Evolutionary conservation across 2,797 vertebrate species (phyloP).

Genomic region (Acropternis orthonyx): DNA sequence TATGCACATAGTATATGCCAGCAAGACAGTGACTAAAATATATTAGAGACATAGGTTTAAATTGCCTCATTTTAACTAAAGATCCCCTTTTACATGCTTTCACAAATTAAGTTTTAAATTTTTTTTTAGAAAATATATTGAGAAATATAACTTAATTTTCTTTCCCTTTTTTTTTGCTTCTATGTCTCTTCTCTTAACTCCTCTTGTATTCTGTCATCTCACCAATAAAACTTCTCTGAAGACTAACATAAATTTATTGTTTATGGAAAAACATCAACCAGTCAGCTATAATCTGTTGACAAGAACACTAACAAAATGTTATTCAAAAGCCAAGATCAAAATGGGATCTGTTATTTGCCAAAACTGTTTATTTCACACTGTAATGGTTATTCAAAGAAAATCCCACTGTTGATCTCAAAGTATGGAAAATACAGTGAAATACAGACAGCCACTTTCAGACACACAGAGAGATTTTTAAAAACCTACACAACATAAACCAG

Average conservation of each 20-base stretch:
- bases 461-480: background rate
- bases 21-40: background rate
- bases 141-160: background rate
- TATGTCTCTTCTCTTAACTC: background rate
- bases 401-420: background rate
- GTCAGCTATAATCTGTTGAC: background rate
- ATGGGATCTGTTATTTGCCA: background rate
- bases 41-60: background rate
- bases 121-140: background rate
- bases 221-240: background rate
- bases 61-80: background rate
- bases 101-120: background rate
- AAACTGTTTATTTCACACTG: background rate
- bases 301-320: background rate
- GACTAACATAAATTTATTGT: background rate
- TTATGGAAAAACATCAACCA: background rate
- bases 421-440: background rate
- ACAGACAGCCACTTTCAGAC: background rate
- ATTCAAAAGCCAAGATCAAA: background rate
- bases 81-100: rapidly evolving
- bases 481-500: background rate
- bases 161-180: background rate
- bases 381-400: background rate
- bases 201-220: background rate
- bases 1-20: background rate